Evolutionary conservation across 2,113 vertebrate species (phyloP).

Genomic region (Caranx ignobilis): DNA sequence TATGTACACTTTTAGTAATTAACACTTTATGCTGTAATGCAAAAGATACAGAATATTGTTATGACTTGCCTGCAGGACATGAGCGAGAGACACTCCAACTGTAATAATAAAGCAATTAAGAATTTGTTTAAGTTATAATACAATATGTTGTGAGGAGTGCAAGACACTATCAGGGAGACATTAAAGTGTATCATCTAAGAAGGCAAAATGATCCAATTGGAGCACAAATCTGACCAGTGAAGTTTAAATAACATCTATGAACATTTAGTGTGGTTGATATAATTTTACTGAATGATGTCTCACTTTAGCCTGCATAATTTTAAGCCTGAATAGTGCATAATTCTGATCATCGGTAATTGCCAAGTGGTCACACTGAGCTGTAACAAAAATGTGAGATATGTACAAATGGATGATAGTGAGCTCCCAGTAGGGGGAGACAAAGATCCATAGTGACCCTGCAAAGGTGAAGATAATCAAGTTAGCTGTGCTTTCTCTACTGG

Average conservation of each 20-base stretch:
- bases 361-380: not conserved
- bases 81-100: not conserved
- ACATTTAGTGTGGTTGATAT: too few species aligned
- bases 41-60: not conserved
- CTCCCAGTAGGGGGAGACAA: not conserved
- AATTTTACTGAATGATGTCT: too few species aligned
- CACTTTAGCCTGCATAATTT: too few species aligned
- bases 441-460: not conserved
- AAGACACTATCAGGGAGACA: not conserved
- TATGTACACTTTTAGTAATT: constrained; percentile 72
- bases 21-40: not conserved
- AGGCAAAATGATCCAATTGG: too few species aligned
- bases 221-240: too few species aligned
- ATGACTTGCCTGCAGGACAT: not conserved
- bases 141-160: not conserved
- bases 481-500: not conserved
- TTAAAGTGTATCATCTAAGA: too few species aligned
- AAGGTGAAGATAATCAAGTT: not conserved
- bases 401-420: not conserved
- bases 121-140: not conserved
- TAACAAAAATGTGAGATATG: not conserved
- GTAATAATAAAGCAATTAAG: not conserved
- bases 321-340: too few species aligned
- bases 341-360: too few species aligned
- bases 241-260: too few species aligned